Conservation (phyloP, 2,797 vertebrate species). For the Acipenser oxyrinchus region DNA sequence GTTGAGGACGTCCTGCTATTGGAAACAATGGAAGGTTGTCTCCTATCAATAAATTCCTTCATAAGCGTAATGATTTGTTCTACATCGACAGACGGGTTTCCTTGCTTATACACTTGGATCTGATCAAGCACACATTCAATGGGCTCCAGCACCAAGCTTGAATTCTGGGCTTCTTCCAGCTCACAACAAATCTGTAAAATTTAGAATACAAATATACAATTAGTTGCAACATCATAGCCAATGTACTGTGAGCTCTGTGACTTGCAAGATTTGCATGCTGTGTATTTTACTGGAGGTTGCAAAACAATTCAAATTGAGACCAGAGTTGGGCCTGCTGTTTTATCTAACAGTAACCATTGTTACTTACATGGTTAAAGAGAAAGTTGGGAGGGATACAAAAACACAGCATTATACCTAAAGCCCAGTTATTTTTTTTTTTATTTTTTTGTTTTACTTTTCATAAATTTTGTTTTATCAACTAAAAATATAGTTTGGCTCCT, state of each 20-base stretch:
- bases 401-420: no score
- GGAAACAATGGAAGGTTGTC: conserved; percentile 65
- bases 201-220: conserved; percentile 3
- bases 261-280: neutral
- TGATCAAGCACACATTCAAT: conserved; percentile 60
- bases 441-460: no score
- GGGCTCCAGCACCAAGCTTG: conserved; percentile 67
- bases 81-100: conserved; percentile 48
- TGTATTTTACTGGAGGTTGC: neutral
- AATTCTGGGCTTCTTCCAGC: conserved; percentile 74
- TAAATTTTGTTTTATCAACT: no score
- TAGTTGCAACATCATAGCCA: neutral
- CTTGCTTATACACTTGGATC: conserved; percentile 73
- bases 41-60: conserved; percentile 72
- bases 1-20: conserved; percentile 89
- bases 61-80: conserved; percentile 68
- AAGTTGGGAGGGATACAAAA: no score
- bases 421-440: no score
- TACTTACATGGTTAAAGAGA: no score
- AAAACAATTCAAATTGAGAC: neutral
- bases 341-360: no score
- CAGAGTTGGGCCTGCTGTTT: no score
- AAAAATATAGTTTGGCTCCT: no score
- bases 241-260: no score
- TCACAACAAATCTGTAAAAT: conserved; percentile 78